A percentile compares a stretch with the other conserved stretches of the same genome.
Conservation (phyloP, 2,113 vertebrate genomes). For the Nesoenas mayeri region DNA sequence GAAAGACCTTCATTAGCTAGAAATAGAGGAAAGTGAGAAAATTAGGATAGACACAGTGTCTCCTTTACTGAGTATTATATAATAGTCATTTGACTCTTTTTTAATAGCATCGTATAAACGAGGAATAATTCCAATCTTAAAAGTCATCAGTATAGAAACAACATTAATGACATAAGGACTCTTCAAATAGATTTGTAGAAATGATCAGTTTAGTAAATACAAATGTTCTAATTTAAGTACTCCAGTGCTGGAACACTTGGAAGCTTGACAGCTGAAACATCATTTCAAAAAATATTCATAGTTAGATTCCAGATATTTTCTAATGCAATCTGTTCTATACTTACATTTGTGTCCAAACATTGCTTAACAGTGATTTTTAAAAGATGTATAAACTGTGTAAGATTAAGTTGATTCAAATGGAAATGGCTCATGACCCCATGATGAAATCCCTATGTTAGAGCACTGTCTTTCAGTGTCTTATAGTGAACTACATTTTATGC, state of each 20-base stretch:
- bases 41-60: neutral
- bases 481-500: neutral
- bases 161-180: neutral
- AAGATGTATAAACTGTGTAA: neutral
- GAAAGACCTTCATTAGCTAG: neutral
- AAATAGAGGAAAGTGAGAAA: neutral
- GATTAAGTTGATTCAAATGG: neutral
- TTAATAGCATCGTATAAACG: neutral
- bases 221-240: neutral
- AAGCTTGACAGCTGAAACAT: conserved; percentile 5
- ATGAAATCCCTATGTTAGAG: neutral
- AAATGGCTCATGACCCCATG: neutral
- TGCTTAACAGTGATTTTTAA: neutral
- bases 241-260: neutral
- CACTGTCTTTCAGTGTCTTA: neutral
- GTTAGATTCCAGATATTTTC: conserved; percentile 16
- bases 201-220: neutral
- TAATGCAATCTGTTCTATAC: neutral
- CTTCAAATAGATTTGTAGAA: neutral
- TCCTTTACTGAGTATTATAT: neutral
- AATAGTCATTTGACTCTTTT: neutral
- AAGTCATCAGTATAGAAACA: neutral
- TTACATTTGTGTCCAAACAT: conserved; percentile 23
- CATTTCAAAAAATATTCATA: neutral
- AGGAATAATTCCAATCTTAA: neutral